A percentile compares a stretch with the other conserved stretches of the same genome.
These are phyloP conservation scores for Phylloscopus trochilus DNA, from an alignment of 2,113 vertebrate species.

Conservation along the genomic window DNA sequence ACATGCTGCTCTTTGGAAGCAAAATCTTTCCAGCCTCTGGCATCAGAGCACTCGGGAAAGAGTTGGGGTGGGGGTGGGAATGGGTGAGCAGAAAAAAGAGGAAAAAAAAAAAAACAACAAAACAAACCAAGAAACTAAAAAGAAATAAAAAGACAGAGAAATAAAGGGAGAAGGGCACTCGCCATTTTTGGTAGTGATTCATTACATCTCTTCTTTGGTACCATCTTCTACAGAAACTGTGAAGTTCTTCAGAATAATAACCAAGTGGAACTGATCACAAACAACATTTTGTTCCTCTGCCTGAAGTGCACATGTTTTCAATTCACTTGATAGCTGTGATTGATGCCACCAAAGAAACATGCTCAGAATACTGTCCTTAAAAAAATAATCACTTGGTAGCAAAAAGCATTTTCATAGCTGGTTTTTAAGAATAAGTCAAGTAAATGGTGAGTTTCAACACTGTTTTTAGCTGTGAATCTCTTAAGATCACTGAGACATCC, in stretches of 20 bases:
- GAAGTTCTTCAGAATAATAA: conserved; percentile 14
- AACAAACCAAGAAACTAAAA: not conserved
- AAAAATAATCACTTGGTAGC: not conserved
- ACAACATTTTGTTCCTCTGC: conserved; percentile 9
- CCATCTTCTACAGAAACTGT: not conserved
- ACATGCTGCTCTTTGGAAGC: conserved; percentile 67
- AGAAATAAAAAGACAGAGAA: not conserved
- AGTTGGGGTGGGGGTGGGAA: not conserved
- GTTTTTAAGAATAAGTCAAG: not conserved
- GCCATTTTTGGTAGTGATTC: not conserved
- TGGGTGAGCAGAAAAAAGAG: not conserved
- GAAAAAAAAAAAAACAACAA: no score
- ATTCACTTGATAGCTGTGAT: conserved; percentile 33
- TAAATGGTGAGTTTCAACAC: not conserved
- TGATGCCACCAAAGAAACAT: conserved; percentile 37
- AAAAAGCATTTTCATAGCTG: not conserved
- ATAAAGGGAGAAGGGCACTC: not conserved
- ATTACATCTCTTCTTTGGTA: not conserved
- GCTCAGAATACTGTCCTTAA: conserved; percentile 5
- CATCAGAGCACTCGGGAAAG: conserved; percentile 36
- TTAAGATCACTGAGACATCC: not conserved
- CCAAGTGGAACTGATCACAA: conserved; percentile 28
- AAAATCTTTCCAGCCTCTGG: conserved; percentile 56
- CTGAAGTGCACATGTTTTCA: conserved; percentile 53
- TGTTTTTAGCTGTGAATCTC: not conserved